phyloP scores from a whole-genome alignment of 2,888 invertebrate genomes.

The Zootermopsis nevadensis region DNA sequence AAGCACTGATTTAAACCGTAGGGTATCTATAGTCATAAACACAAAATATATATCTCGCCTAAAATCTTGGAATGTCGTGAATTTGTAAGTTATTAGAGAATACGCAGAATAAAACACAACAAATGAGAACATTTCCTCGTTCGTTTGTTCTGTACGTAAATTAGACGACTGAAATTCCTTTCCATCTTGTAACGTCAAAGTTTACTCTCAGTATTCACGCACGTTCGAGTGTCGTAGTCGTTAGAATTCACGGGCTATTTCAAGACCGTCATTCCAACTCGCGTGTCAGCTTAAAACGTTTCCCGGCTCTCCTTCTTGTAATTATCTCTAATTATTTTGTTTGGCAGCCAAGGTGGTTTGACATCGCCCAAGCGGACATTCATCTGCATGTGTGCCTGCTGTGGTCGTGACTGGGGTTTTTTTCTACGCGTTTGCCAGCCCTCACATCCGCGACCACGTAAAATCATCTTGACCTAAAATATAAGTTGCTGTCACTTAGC shows the following conservation, averaged over 20 bases:
- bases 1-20: too few relatives aligned
- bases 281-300: constrained; percentile 5
- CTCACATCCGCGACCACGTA: background rate
- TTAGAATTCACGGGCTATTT: background rate
- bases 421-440: background rate
- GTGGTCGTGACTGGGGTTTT: background rate
- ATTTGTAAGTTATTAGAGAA: too few relatives aligned
- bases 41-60: too few relatives aligned
- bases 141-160: background rate
- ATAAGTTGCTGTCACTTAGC: background rate
- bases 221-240: background rate
- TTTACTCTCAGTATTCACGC: background rate
- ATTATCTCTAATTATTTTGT: constrained; percentile 2
- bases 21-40: too few relatives aligned
- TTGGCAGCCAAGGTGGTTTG: background rate
- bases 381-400: background rate
- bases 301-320: background rate
- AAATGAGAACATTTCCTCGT: background rate
- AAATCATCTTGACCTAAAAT: background rate
- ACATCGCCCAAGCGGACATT: background rate
- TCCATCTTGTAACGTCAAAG: background rate
- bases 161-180: background rate
- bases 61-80: too few relatives aligned
- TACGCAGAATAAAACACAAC: background rate
- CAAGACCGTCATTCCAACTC: background rate